Evolutionary conservation across 2,797 vertebrate species (phyloP).

Genomic region (Takifugu rubripes): DNA sequence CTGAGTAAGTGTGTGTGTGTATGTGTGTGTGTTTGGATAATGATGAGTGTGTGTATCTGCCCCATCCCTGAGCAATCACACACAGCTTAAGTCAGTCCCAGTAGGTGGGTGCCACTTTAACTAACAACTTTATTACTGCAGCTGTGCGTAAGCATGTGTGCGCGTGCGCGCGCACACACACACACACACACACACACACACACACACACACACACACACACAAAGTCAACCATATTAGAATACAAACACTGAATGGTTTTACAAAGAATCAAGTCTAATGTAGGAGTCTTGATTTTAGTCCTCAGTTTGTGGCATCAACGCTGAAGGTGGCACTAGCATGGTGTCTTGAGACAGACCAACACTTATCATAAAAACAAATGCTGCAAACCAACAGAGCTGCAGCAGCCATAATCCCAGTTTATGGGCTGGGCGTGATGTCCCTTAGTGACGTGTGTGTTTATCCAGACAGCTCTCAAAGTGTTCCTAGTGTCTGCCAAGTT

Average conservation of each 20-base stretch:
- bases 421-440: slow-evolving; percentile 14
- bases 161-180: slow-evolving; percentile 1
- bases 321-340: not conserved
- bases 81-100: slow-evolving; percentile 75
- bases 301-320: not conserved
- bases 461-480: slow-evolving; percentile 55
- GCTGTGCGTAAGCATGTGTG: slow-evolving; percentile 14
- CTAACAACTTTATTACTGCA: slow-evolving; percentile 80
- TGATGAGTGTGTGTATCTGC: slow-evolving; percentile 66
- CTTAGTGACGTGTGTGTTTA: slow-evolving; percentile 37
- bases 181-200: slow-evolving; percentile 43
- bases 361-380: not conserved
- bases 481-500: slow-evolving; percentile 66
- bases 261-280: slow-evolving; percentile 17
- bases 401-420: slow-evolving; percentile 7
- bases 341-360: not conserved
- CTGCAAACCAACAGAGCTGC: not conserved
- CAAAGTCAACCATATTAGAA: slow-evolving; percentile 28
- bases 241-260: slow-evolving; percentile 31
- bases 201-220: slow-evolving; percentile 38
- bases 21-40: slow-evolving; percentile 55
- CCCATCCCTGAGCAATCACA: slow-evolving; percentile 76
- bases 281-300: not conserved
- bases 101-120: slow-evolving; percentile 74
- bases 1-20: slow-evolving; percentile 57